Evolutionary conservation across 2,113 vertebrate species (phyloP).

Genomic region (Dipodomys spectabilis): DNA sequence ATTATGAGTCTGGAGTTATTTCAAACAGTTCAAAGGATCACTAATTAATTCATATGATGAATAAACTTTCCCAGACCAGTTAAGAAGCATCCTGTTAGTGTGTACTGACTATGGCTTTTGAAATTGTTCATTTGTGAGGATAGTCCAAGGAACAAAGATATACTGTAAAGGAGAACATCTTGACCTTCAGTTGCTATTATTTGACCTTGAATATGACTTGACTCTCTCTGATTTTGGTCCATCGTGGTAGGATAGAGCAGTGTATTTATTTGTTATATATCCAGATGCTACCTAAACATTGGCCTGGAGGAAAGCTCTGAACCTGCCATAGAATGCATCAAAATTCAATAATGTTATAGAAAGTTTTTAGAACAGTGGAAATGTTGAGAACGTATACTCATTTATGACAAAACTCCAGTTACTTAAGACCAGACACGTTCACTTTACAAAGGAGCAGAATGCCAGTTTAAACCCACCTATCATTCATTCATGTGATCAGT

Average conservation of each 20-base stretch:
- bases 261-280: constrained; percentile 2
- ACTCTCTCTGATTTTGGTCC: constrained; percentile 1
- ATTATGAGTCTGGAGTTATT: constrained; percentile 27
- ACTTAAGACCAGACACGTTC: neutral
- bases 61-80: neutral
- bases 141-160: neutral
- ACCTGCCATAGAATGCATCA: neutral
- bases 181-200: neutral
- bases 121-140: neutral
- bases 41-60: neutral
- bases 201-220: neutral
- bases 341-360: constrained; percentile 11
- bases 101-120: neutral
- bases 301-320: constrained; percentile 7
- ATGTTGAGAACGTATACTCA: neutral
- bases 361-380: constrained; percentile 38
- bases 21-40: constrained; percentile 25
- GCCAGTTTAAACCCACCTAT: neutral
- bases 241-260: neutral
- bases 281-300: constrained; percentile 7
- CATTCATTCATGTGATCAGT: neutral
- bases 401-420: constrained; percentile 44
- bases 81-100: neutral
- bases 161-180: constrained; percentile 8
- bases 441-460: neutral